These are phyloP conservation scores for Gallinago paraguaiae DNA, from an alignment of 2,113 vertebrate genomes.

Conservation along the genomic window DNA sequence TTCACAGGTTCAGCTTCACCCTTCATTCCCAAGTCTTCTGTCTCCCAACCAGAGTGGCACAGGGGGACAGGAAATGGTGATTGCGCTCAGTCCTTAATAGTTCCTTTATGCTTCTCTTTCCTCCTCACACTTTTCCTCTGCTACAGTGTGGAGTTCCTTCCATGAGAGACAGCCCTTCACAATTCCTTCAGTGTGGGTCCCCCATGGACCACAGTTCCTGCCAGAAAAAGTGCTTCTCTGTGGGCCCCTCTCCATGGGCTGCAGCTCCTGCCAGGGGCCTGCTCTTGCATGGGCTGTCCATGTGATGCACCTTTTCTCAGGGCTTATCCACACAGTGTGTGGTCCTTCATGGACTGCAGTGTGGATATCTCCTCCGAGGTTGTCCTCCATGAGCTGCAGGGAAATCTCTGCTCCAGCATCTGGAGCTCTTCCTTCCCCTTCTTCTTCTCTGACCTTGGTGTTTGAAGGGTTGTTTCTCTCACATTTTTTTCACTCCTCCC, in stretches of 20 bases:
- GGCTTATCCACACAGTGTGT: background rate
- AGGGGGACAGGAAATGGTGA: accelerated
- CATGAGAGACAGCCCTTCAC: background rate
- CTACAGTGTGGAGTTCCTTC: background rate
- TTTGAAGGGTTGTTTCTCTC: background rate
- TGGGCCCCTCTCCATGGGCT: background rate
- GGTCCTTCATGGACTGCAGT: background rate
- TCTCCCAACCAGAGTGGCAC: accelerated
- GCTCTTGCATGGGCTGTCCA: background rate
- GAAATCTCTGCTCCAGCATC: background rate
- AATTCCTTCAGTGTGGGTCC: background rate
- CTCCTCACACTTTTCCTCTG: background rate
- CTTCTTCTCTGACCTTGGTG: background rate
- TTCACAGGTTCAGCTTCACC: background rate
- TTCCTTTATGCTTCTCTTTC: background rate
- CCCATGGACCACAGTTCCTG: background rate
- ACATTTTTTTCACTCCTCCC: background rate
- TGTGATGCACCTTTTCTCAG: background rate
- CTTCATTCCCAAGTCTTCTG: background rate
- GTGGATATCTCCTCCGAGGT: background rate
- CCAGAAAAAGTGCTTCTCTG: background rate
- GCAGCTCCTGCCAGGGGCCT: background rate
- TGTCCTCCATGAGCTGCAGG: background rate
- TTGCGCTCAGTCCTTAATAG: background rate
- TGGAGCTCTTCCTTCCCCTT: background rate